Evolutionary conservation across 2,113 vertebrate species (phyloP).

Genomic region (Anolis carolinensis): DNA sequence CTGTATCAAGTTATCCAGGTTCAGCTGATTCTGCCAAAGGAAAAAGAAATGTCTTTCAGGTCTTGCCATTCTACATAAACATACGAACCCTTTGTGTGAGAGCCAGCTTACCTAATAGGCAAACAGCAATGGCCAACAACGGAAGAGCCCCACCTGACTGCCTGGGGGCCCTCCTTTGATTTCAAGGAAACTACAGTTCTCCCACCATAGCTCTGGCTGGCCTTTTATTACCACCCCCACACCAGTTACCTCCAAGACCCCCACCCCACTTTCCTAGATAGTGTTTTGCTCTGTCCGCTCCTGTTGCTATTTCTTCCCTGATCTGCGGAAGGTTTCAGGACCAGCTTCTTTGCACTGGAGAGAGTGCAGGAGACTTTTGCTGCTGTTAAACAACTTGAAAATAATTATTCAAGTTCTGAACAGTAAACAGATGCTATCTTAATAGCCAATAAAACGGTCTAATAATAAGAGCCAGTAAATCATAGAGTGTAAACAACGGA

Average conservation of each 20-base stretch:
- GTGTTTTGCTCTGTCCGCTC: not conserved
- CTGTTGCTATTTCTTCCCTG: not conserved
- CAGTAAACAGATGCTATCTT: not conserved
- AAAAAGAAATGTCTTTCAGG: not conserved
- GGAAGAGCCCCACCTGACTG: not conserved
- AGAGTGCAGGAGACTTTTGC: no score
- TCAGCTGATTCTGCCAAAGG: not conserved
- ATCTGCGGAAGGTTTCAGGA: not conserved
- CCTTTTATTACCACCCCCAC: not conserved
- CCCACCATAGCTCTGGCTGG: not conserved
- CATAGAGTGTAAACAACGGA: not conserved
- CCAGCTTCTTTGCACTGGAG: not conserved
- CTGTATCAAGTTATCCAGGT: not conserved
- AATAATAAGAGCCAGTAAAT: not conserved
- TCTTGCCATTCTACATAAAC: slow-evolving; percentile 17
- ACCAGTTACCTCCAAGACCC: no score
- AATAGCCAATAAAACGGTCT: not conserved
- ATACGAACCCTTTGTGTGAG: not conserved
- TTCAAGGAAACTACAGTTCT: not conserved
- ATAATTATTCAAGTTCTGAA: not conserved
- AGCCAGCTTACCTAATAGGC: not conserved
- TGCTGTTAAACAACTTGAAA: not conserved
- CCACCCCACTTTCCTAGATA: not conserved
- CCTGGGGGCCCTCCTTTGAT: not conserved
- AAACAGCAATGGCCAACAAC: no score